Percentiles rank a stretch among this genome's conserved stretches.
phyloP scores from a whole-genome alignment of 2,797 vertebrate species.

The Amazonetta brasiliensis region DNA sequence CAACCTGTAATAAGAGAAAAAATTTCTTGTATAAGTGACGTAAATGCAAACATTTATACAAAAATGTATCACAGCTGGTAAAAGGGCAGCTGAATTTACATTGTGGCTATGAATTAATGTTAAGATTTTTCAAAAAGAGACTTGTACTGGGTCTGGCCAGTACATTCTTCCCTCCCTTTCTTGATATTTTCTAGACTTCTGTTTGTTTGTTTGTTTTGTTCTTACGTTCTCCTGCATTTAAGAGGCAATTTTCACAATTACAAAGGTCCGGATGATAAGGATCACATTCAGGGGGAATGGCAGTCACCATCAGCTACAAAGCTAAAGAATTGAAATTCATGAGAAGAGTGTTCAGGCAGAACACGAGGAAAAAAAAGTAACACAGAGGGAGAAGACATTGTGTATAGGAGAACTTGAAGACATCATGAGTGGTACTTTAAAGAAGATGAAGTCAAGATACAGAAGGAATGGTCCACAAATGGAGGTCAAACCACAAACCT shows the following conservation, averaged over 20 bases:
- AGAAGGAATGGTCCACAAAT: background rate
- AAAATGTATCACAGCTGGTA: constrained; percentile 28
- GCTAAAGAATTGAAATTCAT: background rate
- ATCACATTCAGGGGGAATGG: background rate
- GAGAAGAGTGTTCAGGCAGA: background rate
- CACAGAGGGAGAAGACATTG: background rate
- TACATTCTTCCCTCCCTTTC: background rate
- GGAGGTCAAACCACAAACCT: background rate
- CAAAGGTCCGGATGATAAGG: background rate
- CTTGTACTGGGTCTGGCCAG: no score
- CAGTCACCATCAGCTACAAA: background rate
- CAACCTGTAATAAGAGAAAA: constrained; percentile 7
- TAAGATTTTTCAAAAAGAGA: background rate
- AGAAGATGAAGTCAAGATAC: background rate
- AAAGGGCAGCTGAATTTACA: constrained; percentile 28
- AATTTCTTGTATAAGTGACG: background rate
- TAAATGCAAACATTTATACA: background rate
- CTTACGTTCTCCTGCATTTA: background rate
- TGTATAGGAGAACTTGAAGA: background rate
- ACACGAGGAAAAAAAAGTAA: background rate
- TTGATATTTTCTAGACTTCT: background rate
- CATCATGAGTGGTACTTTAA: background rate
- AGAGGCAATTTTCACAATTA: background rate
- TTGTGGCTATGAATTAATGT: constrained; percentile 32
- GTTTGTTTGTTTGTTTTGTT: background rate